Base-by-base conservation (phyloP, 2,113 vertebrate genomes). In the Apeltes quadracus region DNA sequence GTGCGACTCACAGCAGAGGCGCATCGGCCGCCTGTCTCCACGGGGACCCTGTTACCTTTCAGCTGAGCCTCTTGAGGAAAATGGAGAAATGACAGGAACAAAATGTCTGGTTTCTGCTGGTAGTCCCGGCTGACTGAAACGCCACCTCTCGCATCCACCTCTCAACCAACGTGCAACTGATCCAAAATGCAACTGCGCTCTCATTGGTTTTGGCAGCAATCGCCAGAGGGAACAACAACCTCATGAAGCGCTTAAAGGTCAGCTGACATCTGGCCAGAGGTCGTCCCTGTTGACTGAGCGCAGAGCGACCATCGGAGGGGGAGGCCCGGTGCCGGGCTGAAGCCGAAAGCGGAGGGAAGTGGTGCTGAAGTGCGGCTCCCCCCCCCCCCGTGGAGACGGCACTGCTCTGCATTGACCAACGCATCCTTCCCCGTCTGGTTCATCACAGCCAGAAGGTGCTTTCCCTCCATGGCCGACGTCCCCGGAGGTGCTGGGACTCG, bases 71-170 rank as follows among this genome's bases (percentile, higher is more conserved):
- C 85, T 85, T 43, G 41, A 50, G 43, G 75, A 88, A 89, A 84
- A n/a, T 83, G 55, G 72, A 72, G 69, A 83, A 86, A 90, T 87
- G 87, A 85, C 81, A 81, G 65, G 84, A 80, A 77, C 85, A 78
- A 89, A 86, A 90, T 88, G 78, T 58, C 78, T 68, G 73, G 61
- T 48, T 23, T 85, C 78, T 68, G 59, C 87, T 87, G 83, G 76
- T 36, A 68, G 78, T 54, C 69, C 75, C 55, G 66, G 73, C 53
- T 76, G 75, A 79, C 61, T 78, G 53, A 68, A 81, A 57, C 64
- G 38, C 54, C 25, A 53, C 27, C 64, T 67, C 55, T 51, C 4
- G 8, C 61, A 25, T 51, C 73, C 74, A 50, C 57, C 80, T 81
- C 68, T 58, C 79, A 84, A 83, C 75, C 79, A 83, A 86, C 57